Evolutionary conservation across 2,888 invertebrate genomes (phyloP), one percentile per base, ranked within the genome.

Genomic region (Lacanobia wlatinum): DNA sequence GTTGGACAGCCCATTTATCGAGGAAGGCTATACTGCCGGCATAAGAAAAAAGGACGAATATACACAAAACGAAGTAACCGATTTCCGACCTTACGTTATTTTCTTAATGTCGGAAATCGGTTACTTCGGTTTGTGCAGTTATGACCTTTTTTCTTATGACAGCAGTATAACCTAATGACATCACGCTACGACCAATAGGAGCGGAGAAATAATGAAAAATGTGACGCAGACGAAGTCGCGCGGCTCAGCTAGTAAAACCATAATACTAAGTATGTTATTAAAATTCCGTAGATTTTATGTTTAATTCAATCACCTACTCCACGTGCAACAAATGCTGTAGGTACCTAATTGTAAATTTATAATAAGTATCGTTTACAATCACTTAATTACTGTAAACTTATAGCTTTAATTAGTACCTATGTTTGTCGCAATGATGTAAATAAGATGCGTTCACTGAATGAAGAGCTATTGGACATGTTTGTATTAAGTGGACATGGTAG

Each of bases 321-420:
- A 70, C 55, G 46, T 71, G 70, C 38, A 46, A n/a, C 14, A 53
- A 70, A 46, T 9, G 23, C 8, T 7, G 48, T n/a, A n/a, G n/a
- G n/a, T 58, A 34, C 34, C 6, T 6, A 28, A 72, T 28, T 50
- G 10, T 28, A 21, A 48, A 72, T 14, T n/a, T 23, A 3, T 38
- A n/a, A 70, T 71, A 34, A 48, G 48, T 34, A 10, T 10, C 28
- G 18, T 40, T 28, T 18, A 40, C 10, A 73, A 9, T 40, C 18
- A 72, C 10, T 50, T 34, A 21, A 43, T 12, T 34, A 50, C 21
- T 50, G 28, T 12, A 12, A 40, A 40, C 40, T 56, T 46, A n/a
- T 70, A 12, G 6, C 72, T 48, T 50, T 43, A 18, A 48, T 48
- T 40, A 60, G 48, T 34, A 34, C 14, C 46, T 56, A 46, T 64